Evolutionary conservation across 53 echinoderm and acorn worm species (phyloP).

Genomic region (Glandiceps talaboti): DNA sequence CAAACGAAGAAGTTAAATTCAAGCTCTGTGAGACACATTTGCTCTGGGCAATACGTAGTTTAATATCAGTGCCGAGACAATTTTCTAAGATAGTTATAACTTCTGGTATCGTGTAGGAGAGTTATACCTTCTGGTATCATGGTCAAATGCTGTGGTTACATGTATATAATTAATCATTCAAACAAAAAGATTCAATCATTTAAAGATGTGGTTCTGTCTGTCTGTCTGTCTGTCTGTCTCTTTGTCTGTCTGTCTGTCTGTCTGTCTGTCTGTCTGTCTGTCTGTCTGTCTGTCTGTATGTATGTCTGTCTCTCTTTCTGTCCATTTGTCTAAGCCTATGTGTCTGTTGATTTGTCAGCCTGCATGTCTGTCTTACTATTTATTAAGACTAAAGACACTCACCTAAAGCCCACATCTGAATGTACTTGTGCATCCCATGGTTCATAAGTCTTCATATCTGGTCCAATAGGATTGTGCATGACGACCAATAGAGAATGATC

Average conservation of each 20-base stretch:
- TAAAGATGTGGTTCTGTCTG: not conserved
- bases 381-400: no score
- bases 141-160: no score
- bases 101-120: no score
- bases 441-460: slow-evolving; percentile 56
- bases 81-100: no score
- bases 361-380: no score
- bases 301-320: not conserved
- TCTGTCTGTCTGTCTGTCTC: not conserved
- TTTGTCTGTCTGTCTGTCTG: not conserved
- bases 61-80: no score
- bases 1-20: no score
- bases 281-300: not conserved
- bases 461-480: slow-evolving; percentile 92
- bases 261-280: not conserved
- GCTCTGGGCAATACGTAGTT: no score
- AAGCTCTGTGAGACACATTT: no score
- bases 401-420: slow-evolving; percentile 96
- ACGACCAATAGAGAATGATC: slow-evolving; percentile 91
- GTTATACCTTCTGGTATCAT: no score
- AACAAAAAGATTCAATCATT: no score
- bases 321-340: not conserved
- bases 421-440: slow-evolving; percentile 85
- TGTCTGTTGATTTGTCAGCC: not conserved
- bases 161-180: no score